Evolutionary conservation across 2,888 invertebrate genomes (phyloP), one percentile per base, ranked within the genome.

Genomic region (Habroteleia sp.): DNA sequence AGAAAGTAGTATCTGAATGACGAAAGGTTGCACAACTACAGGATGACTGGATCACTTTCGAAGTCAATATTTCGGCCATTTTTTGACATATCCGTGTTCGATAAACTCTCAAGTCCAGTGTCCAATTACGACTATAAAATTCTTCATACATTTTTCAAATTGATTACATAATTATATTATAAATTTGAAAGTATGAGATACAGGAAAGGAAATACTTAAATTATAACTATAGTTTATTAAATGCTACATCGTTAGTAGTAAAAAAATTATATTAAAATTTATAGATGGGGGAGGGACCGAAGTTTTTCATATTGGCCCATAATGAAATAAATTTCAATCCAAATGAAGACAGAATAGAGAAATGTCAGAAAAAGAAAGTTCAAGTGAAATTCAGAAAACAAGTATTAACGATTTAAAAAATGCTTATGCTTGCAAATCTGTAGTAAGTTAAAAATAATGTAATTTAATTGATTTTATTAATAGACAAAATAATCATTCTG

Each of bases 1-100:
- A 74, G 80, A 80, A 80, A 80, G 80, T 79, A 37, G 68, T 27
- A 8, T 35, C 27, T n/a, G n/a, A n/a, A n/a, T 23, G 41, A 48
- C 29, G 42, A 52, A 69, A 69, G 41, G 48, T 56, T 54, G 75
- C 63, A 48, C 42, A 76, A 75, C 77, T 79, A 77, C 42, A 42
- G 65, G 35, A 58, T 5, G 44, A 41, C 29, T 62, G 69, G 56
- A 66, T 77, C 78, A 78, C 79, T 80, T 80, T 78, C 78, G 33
- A 78, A 74, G 39, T 14, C 39, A 33, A 66, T 60, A 52, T 56
- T 58, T 58, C 31, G 50, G 44, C 17, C 52, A 31, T 39, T 46
- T 11, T 16, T 50, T 31, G 16, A n/a, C 5, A n/a, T 11, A 52
- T 62, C 62, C 56, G 42, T 23, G 20, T 65, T 52, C 37, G 16